A percentile compares a stretch with the other conserved stretches of the same genome.
Evolutionary conservation across 2,888 invertebrate genomes (phyloP).

Genomic region (Hyles lineata): DNA sequence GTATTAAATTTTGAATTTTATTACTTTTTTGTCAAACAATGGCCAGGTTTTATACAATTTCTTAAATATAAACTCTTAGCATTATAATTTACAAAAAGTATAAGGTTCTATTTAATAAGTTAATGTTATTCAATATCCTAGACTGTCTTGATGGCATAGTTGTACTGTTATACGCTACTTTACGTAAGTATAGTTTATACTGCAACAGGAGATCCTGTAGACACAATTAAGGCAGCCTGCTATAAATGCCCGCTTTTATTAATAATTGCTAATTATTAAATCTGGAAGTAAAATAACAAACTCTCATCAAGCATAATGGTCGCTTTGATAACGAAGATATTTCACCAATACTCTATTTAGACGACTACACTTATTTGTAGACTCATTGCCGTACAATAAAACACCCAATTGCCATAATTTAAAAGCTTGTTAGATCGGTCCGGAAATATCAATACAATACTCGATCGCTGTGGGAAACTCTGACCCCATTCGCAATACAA

Average conservation of each 20-base stretch:
- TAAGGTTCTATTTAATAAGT: background rate
- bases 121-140: background rate
- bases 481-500: background rate
- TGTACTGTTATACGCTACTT: no score
- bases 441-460: slow-evolving; percentile 7
- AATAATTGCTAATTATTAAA: no score
- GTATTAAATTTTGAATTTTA: background rate
- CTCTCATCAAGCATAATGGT: no score
- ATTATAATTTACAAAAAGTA: background rate
- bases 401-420: background rate
- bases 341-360: no score
- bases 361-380: background rate
- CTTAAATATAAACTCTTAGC: background rate
- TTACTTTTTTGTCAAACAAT: background rate
- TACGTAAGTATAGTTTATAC: no score
- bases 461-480: background rate
- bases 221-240: no score
- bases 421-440: background rate
- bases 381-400: background rate
- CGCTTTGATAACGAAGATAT: no score
- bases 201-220: no score
- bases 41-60: background rate
- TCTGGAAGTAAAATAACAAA: no score
- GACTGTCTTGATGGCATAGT: no score
- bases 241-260: no score